A percentile compares a stretch with the other conserved stretches of the same genome.
Conservation (phyloP, 2,113 vertebrate genomes). For the Dicerorhinus sumatrensis region DNA sequence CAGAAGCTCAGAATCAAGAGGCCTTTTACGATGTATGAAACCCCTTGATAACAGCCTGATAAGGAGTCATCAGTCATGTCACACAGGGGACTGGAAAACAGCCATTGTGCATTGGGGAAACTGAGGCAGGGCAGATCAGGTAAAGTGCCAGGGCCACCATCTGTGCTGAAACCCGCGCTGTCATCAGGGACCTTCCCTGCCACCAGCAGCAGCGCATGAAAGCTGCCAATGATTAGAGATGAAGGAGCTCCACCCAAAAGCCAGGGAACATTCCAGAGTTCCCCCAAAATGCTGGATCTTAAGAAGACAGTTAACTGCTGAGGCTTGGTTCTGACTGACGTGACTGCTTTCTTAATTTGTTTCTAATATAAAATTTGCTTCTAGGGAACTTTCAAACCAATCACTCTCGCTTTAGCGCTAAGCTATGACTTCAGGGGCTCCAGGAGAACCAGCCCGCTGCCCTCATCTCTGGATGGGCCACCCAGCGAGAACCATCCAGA, state of each 20-base stretch:
- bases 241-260: not conserved
- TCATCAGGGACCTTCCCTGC: too few relatives aligned
- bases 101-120: not conserved
- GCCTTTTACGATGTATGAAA: not conserved
- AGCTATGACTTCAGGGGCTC: not conserved
- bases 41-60: not conserved
- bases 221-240: not conserved
- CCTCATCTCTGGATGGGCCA: not conserved
- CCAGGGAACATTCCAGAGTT: not conserved
- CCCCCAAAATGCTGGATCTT: not conserved
- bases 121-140: not conserved
- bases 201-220: rapidly evolving
- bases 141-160: not conserved
- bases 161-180: too few relatives aligned
- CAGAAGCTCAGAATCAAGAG: not conserved
- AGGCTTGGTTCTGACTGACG: not conserved
- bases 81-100: not conserved
- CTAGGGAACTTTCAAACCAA: not conserved
- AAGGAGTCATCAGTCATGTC: not conserved
- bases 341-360: not conserved
- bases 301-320: not conserved
- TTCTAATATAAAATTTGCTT: not conserved
- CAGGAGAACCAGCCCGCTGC: not conserved
- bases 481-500: not conserved
- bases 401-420: not conserved